These are phyloP conservation scores for Choristoneura fumiferana DNA, from an alignment of 1,140 invertebrate species.

Conservation along the genomic window DNA sequence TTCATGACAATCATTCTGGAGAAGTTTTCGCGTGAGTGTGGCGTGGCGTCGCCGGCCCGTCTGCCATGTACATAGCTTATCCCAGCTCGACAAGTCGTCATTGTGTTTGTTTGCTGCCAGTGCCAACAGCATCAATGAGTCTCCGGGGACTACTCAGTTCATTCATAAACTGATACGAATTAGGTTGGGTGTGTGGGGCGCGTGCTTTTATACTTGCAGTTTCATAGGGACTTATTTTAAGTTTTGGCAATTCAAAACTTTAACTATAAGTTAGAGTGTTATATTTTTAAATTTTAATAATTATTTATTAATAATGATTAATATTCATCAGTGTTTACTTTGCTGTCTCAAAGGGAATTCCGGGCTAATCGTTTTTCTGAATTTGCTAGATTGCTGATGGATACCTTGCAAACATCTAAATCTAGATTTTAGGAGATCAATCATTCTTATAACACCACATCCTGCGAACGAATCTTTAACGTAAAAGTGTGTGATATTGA, in stretches of 20 bases:
- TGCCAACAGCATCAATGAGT: constrained; percentile 69
- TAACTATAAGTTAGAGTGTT: constrained; percentile 78
- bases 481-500: constrained; percentile 68
- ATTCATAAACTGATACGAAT: constrained; percentile 14
- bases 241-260: constrained; percentile 77
- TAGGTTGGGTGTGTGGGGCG: constrained; percentile 11
- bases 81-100: constrained; percentile 58
- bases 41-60: neutral
- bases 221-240: constrained; percentile 74
- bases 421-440: constrained; percentile 40
- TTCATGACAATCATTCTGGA: constrained; percentile 66
- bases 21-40: constrained; percentile 22
- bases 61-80: constrained; percentile 56
- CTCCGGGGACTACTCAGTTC: constrained; percentile 38
- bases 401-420: constrained; percentile 30
- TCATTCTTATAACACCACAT: constrained; percentile 50
- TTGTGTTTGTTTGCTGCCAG: constrained; percentile 65
- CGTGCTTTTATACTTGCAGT: constrained; percentile 33
- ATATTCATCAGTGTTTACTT: constrained; percentile 56
- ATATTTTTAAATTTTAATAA: constrained; percentile 64
- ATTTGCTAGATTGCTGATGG: constrained; percentile 49
- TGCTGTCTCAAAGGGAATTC: constrained; percentile 58
- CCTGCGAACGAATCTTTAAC: constrained; percentile 55
- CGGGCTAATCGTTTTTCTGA: constrained; percentile 39
- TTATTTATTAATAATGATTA: constrained; percentile 54